A percentile compares a stretch with the other conserved stretches of the same genome.
phyloP scores from a whole-genome alignment of 2,888 invertebrate species.

The Agrochola lychnidis region DNA sequence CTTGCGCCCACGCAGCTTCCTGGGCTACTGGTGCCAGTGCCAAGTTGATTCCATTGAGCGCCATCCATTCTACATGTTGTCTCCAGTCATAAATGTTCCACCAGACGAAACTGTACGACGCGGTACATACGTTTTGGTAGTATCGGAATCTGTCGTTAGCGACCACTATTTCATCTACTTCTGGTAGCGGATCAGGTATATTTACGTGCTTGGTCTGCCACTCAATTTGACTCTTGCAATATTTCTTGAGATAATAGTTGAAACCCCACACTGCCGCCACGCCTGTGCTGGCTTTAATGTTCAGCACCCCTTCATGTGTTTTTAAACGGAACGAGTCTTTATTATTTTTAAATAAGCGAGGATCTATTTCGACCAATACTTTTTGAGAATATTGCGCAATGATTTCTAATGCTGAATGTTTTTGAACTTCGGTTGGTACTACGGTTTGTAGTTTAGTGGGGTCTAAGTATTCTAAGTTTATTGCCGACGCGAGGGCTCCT shows the following conservation, averaged over 20 bases:
- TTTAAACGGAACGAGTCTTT: constrained; percentile 83
- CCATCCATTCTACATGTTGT: constrained; percentile 98
- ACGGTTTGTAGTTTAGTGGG: constrained; percentile 65
- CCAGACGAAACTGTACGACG: constrained; percentile 96
- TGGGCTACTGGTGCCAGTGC: constrained; percentile 97
- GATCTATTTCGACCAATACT: constrained; percentile 78
- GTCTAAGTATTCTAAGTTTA: constrained; percentile 81
- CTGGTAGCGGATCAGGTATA: constrained; percentile 90
- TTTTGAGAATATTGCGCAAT: constrained; percentile 72
- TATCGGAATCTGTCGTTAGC: constrained; percentile 96
- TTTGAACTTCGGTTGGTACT: constrained; percentile 74
- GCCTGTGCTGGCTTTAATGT: constrained; percentile 92
- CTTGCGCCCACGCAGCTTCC: constrained; percentile 96
- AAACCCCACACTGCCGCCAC: constrained; percentile 96
- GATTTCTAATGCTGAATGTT: constrained; percentile 73
- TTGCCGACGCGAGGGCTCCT: constrained; percentile 63
- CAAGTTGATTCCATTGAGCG: constrained; percentile 97
- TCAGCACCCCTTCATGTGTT: constrained; percentile 72
- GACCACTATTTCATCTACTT: constrained; percentile 90
- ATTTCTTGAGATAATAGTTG: constrained; percentile 96
- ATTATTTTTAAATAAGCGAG: constrained; percentile 77
- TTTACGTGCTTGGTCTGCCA: constrained; percentile 95
- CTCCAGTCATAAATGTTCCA: constrained; percentile 96
- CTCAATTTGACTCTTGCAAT: constrained; percentile 95
- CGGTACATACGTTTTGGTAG: constrained; percentile 98